Evolutionary conservation across 2,888 invertebrate genomes (phyloP), one percentile per base, ranked within the genome.

Genomic region (Seira sanloemensis): DNA sequence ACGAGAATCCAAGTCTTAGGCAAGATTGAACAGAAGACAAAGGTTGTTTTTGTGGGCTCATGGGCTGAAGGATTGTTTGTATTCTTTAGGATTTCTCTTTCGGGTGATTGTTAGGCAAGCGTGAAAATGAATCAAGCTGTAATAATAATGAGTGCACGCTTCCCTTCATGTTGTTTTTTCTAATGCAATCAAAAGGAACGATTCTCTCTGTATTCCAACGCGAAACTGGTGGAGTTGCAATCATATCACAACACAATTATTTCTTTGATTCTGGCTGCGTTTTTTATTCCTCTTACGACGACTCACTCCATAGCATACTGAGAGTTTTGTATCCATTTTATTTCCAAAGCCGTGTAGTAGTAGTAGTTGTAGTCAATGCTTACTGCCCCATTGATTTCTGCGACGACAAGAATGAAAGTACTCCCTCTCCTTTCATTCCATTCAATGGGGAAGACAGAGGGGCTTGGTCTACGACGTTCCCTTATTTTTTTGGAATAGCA

Each of bases 121-220:
- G 82, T 82, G 82, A 82, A 82, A 82, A 71, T 67, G 77, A 77
- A 77, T 81, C 72, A 82, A 77, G 82, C 82, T 82, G 77, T 67
- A 82, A 82, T 82, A 82, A 82, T 77, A 77, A 77, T 82, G 54
- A 82, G 76, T 77, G 21, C 67, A 37, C 37, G 37, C 37, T 37
- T 37, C 37, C 37, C 37, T 37, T 7, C 5, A 37, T 37, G 37
- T 37, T 37, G 37, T 37, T 37, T 37, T 37, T 37, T 37, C 37
- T 37, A 37, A 37, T 37, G 37, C 37, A 37, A 37, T 37, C 37
- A 37, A 37, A 37, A 37, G 37, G 12, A 37, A 37, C 37, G n/a
- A 37, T 37, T 12, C 5, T 37, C 37, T 37, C 37, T 37, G 4
- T 37, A n/a, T 37, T 37, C 37, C 37, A n/a, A n/a, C n/a, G 37